Percentiles rank a stretch among this genome's conserved stretches.
phyloP scores from a whole-genome alignment of 2,888 invertebrate species.

The Caenorhabditis zanzibari region DNA sequence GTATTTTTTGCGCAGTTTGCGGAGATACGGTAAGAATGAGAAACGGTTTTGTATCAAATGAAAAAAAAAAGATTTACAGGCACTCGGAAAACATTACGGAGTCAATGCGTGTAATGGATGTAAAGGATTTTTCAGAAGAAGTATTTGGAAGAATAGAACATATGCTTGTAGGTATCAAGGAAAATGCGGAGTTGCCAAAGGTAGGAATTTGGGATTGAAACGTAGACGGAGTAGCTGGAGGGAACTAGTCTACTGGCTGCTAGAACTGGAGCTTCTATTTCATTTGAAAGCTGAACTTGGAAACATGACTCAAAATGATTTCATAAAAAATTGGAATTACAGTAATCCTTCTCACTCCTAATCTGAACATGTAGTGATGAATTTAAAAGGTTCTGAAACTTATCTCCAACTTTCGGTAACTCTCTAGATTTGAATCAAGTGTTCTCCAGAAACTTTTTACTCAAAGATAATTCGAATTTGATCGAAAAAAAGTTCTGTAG shows the following conservation, averaged over 20 bases:
- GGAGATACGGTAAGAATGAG: constrained; percentile 62
- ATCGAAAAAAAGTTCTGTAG: not conserved
- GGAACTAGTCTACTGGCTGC: too few relatives aligned
- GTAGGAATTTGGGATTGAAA: constrained; percentile 24
- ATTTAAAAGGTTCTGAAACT: too few relatives aligned
- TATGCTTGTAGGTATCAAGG: constrained; percentile 68
- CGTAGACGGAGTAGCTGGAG: too few relatives aligned
- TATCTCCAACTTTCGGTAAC: too few relatives aligned
- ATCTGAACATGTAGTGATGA: too few relatives aligned
- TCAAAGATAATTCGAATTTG: not conserved
- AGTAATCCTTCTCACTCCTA: too few relatives aligned
- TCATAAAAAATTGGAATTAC: too few relatives aligned
- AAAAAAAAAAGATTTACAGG: constrained; percentile 52
- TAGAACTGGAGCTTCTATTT: too few relatives aligned
- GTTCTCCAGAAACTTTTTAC: too few relatives aligned
- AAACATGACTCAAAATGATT: too few relatives aligned
- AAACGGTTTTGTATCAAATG: not conserved
- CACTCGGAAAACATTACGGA: constrained; percentile 77
- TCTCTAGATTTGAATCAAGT: too few relatives aligned
- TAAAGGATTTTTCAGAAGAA: constrained; percentile 80
- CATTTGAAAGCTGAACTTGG: too few relatives aligned
- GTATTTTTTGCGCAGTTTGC: constrained; percentile 64
- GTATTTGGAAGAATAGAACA: constrained; percentile 70
- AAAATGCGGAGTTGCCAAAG: constrained; percentile 66
- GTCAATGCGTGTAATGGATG: constrained; percentile 80